Evolutionary conservation across 2,113 vertebrate genomes (phyloP), one percentile per base, ranked within the genome.

Genomic region (Crotalus tigris): DNA sequence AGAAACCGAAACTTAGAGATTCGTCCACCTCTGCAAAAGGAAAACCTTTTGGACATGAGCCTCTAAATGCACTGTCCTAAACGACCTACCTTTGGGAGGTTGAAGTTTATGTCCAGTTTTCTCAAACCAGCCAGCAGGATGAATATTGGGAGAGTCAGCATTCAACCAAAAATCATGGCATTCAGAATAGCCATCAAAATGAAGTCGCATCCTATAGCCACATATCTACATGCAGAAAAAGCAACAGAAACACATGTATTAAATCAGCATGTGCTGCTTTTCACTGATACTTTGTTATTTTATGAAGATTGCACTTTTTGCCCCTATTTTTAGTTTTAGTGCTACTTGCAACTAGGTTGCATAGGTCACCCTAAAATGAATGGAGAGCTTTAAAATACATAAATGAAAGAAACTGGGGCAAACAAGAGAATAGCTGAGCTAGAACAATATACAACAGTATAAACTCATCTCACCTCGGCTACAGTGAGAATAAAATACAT

Each of bases 101-200:
- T 99, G 98, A 91, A 99, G 97, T 93, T 98, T 99, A 97, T 99
- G 99, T 19, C 98, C 98, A 0, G 99, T 99, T 97, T 98, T 98
- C 96, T 99, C 99, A 94, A 98, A 99, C 99, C 99, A 99, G 94
- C 99, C 99, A 1, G 98, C 97, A 0, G 98, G 98, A 93, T 99
- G 99, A 96, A 99, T 98, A 96, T 99, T 98, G 0, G 98, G 98
- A 15, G 98, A 99, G 96, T 99, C 98, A 85, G 98, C 98, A 6
- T 99, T 99, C 95, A 99, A 98, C 99, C 99, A 99, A 97, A 99
- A 99, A 97, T 99, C 99, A 1, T 99, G 99, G 96, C 99, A 99
- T 95, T 99, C 99, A 0, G 99, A 99, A 96, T 99, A 99, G 89
- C 99, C 99, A 59, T 99, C 99, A 15, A 99, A 99, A 97, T 99